phyloP scores from a whole-genome alignment of 2,888 invertebrate genomes.

The Pollenia amentaria region DNA sequence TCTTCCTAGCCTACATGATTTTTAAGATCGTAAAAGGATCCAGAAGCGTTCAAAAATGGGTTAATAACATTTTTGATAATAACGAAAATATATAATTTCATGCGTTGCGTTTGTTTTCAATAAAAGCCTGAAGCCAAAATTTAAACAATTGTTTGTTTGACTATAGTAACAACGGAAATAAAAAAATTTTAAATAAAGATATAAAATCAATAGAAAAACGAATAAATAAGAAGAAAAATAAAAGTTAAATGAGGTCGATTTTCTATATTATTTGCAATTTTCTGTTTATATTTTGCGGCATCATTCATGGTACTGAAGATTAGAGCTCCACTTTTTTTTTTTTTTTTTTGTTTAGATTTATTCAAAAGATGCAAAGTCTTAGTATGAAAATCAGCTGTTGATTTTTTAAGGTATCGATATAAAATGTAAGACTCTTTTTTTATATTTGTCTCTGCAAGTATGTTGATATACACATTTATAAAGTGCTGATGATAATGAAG shows the following conservation, averaged over 20 bases:
- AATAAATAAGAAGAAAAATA: background rate
- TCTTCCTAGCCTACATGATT: too few species aligned
- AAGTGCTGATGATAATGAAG: constrained; percentile 11
- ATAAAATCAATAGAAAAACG: constrained; percentile 41
- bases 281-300: constrained; percentile 61
- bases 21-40: too few species aligned
- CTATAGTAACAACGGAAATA: background rate
- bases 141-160: constrained; percentile 50
- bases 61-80: constrained; percentile 21
- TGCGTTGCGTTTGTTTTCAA: constrained; percentile 64
- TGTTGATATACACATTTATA: background rate
- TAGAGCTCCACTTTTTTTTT: background rate
- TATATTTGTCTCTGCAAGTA: background rate
- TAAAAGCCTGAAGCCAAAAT: constrained; percentile 50
- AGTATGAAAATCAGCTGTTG: constrained; percentile 28
- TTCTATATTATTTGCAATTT: constrained; percentile 61
- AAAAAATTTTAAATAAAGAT: constrained; percentile 33
- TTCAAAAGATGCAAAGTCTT: constrained; percentile 28
- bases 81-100: constrained; percentile 31
- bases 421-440: background rate
- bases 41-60: constrained; percentile 5
- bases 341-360: background rate
- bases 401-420: constrained; percentile 22
- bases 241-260: constrained; percentile 61
- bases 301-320: constrained; percentile 48